These are phyloP conservation scores for Mustelus asterias DNA, from an alignment of 2,113 vertebrate species.

Conservation along the genomic window DNA sequence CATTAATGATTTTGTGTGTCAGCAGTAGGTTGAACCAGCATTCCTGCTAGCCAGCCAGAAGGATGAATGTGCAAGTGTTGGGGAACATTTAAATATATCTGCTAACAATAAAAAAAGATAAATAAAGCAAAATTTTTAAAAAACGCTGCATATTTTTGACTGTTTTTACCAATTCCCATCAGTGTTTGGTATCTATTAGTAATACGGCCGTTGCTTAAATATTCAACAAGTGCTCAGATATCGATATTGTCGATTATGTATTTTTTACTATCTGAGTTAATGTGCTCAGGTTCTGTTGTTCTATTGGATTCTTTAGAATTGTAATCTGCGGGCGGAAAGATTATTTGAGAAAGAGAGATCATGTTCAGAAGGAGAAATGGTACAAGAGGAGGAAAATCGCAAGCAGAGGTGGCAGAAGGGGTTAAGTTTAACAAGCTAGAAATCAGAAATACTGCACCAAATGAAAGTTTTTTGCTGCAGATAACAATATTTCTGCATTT, in stretches of 20 bases:
- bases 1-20: constrained; percentile 97
- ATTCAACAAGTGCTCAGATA: not conserved
- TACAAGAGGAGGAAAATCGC: not conserved
- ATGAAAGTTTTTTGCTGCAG: constrained; percentile 17
- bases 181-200: not conserved
- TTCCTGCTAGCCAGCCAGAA: constrained; percentile 59
- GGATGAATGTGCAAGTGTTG: constrained; percentile 49
- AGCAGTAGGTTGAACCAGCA: constrained; percentile 67
- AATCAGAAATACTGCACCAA: not conserved
- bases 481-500: not conserved
- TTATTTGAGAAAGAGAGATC: not conserved
- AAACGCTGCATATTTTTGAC: not conserved
- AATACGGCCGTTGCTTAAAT: not conserved
- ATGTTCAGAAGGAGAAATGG: not conserved
- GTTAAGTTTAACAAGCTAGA: not conserved
- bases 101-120: not conserved
- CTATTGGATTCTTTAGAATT: not conserved
- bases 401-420: not conserved
- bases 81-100: constrained; percentile 28
- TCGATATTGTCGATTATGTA: not conserved
- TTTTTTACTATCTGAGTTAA: not conserved
- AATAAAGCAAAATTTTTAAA: constrained; percentile 24
- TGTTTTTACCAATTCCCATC: not conserved
- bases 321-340: not conserved
- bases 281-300: not conserved